phyloP scores from a whole-genome alignment of 1,140 invertebrate genomes.

The Eufriesea mexicana region DNA sequence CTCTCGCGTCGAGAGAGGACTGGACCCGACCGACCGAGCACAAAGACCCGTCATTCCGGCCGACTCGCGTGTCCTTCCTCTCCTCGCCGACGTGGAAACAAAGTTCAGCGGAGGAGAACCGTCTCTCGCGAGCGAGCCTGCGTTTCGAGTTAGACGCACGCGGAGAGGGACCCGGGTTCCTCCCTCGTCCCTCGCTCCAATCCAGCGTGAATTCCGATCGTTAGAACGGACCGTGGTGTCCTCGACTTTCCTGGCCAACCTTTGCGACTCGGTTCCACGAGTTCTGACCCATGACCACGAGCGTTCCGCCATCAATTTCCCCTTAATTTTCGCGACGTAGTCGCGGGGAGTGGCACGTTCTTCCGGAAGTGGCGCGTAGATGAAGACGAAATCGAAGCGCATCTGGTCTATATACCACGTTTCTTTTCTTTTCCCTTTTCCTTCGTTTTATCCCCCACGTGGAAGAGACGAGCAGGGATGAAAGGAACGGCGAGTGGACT shows the following conservation, averaged over 20 bases:
- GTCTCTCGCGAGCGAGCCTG: slow-evolving; percentile 12
- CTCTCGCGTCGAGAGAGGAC: slow-evolving; percentile 46
- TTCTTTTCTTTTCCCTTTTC: background rate
- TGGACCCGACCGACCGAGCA: slow-evolving; percentile 62
- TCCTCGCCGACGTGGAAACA: slow-evolving; percentile 37
- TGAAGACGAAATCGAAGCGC: too few relatives aligned
- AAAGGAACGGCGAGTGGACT: background rate
- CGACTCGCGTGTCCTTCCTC: slow-evolving; percentile 63
- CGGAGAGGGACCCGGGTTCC: background rate
- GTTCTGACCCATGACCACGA: too few relatives aligned
- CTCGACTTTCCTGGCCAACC: too few relatives aligned
- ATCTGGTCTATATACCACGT: too few relatives aligned
- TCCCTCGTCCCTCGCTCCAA: background rate
- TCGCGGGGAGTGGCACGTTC: too few relatives aligned
- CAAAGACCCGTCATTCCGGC: slow-evolving; percentile 77
- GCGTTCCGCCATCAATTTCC: too few relatives aligned
- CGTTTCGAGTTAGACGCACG: background rate
- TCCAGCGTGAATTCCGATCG: slow-evolving; percentile 32
- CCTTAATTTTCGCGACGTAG: too few relatives aligned
- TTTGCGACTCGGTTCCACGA: too few relatives aligned
- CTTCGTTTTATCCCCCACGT: slow-evolving; percentile 25
- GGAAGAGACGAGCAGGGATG: slow-evolving; percentile 9
- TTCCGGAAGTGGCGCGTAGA: too few relatives aligned
- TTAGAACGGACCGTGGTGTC: background rate
- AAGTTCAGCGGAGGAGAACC: slow-evolving; percentile 47